Evolutionary conservation across 2,888 invertebrate genomes (phyloP).

Genomic region (Pseudanteris insignis): DNA sequence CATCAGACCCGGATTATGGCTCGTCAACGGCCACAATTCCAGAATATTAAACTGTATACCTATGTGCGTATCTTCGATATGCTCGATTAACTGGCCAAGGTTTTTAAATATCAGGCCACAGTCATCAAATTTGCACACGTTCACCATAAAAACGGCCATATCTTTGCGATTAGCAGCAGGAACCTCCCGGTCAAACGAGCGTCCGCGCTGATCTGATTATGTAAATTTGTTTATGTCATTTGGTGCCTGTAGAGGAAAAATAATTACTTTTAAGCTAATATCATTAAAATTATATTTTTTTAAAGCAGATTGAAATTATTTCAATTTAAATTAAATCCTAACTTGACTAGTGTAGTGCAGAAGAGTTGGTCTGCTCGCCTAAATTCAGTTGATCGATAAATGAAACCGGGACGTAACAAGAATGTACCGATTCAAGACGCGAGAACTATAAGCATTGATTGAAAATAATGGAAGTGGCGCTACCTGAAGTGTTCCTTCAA

Average conservation of each 20-base stretch:
- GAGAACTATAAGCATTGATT: too few relatives aligned
- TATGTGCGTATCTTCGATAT: conserved; percentile 88
- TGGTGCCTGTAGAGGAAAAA: too few relatives aligned
- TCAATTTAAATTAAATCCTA: background rate
- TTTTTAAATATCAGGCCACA: conserved; percentile 86
- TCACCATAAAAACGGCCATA: conserved; percentile 91
- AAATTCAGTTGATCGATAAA: conserved; percentile 64
- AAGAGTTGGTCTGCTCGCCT: conserved; percentile 51
- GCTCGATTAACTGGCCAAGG: conserved; percentile 83
- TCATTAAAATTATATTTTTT: too few relatives aligned
- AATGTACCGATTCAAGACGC: too few relatives aligned
- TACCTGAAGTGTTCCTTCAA: background rate
- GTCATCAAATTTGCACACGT: conserved; percentile 88
- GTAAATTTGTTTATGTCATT: too few relatives aligned
- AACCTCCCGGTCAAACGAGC: conserved; percentile 20
- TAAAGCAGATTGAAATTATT: too few relatives aligned
- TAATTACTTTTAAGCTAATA: background rate
- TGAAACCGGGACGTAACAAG: too few relatives aligned
- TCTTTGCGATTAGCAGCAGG: conserved; percentile 53
- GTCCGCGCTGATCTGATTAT: conserved; percentile 1
- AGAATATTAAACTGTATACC: too few relatives aligned
- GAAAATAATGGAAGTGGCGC: background rate
- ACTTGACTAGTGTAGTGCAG: conserved; percentile 19
- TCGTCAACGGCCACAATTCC: conserved; percentile 3
- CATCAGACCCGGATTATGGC: conserved; percentile 16